Conservation (phyloP, 1,140 invertebrate genomes). For the Bombus consobrinus region DNA sequence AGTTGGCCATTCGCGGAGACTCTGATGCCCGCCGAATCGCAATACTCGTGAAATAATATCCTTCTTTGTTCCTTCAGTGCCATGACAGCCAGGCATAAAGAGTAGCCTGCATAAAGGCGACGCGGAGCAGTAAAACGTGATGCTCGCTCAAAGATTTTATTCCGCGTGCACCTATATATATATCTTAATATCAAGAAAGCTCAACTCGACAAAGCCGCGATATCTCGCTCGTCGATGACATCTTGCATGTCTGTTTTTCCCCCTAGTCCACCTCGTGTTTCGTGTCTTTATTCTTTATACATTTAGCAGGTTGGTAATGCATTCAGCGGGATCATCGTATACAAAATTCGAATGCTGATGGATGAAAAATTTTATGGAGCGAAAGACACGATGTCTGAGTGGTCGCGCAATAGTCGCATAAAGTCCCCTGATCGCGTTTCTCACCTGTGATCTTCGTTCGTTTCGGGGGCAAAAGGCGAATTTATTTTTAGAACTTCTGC, state of each 20-base stretch:
- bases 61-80: slow-evolving; percentile 57
- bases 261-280: neutral
- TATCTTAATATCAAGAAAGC: neutral
- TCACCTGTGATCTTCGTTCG: neutral
- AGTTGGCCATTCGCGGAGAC: neutral
- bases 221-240: slow-evolving; percentile 28
- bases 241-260: neutral
- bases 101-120: slow-evolving; percentile 55
- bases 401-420: no score
- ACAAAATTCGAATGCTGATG: no score
- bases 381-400: no score
- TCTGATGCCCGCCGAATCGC: slow-evolving; percentile 56
- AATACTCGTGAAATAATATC: slow-evolving; percentile 65
- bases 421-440: neutral
- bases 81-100: slow-evolving; percentile 53
- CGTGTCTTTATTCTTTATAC: neutral
- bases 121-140: slow-evolving; percentile 56
- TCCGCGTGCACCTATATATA: neutral
- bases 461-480: neutral
- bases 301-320: neutral
- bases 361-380: no score
- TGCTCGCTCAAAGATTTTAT: slow-evolving; percentile 66
- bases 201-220: neutral
- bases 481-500: neutral
- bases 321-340: neutral